A percentile compares a stretch with the other conserved stretches of the same genome.
Conservation (phyloP, 23 tunicate genomes). For the Aplidium turbinatum region DNA sequence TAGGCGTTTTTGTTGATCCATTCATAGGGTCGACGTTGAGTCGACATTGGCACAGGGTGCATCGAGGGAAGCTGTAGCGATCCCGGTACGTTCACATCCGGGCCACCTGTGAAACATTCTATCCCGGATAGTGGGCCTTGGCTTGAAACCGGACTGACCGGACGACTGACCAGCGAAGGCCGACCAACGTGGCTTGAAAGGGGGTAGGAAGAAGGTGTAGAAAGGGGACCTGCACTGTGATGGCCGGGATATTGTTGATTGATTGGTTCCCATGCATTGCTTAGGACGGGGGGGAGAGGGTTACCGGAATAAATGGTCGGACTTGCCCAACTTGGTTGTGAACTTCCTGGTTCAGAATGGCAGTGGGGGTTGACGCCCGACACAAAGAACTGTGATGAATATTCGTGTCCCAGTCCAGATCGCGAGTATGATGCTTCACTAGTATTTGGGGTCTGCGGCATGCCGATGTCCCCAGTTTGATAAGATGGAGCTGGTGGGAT, state of each 20-base stretch:
- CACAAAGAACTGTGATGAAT: constrained; percentile 35
- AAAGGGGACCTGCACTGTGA: constrained; percentile 7
- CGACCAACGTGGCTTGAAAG: not conserved
- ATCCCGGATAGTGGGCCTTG: constrained; percentile 35
- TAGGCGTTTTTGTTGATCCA: constrained; percentile 92
- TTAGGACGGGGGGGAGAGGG: constrained; percentile 35
- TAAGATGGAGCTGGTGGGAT: constrained; percentile 15
- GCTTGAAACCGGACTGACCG: constrained; percentile 35
- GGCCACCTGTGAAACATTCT: constrained; percentile 45
- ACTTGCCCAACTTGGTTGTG: constrained; percentile 45
- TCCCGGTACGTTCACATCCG: constrained; percentile 11
- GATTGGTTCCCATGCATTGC: constrained; percentile 42
- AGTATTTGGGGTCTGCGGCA: not conserved
- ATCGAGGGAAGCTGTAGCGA: constrained; percentile 29
- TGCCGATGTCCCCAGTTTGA: constrained; percentile 1
- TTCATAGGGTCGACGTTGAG: constrained; percentile 76
- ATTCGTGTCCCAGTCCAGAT: constrained; percentile 27
- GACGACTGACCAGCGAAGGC: constrained; percentile 14
- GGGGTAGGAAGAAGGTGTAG: not conserved
- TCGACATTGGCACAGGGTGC: constrained; percentile 23
- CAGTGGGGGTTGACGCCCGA: constrained; percentile 8
- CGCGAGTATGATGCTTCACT: constrained; percentile 31
- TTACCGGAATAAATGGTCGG: constrained; percentile 27
- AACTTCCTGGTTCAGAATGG: constrained; percentile 9
- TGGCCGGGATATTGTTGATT: not conserved